Conservation (phyloP, 2,888 invertebrate genomes). For the Melieria crassipennis region DNA sequence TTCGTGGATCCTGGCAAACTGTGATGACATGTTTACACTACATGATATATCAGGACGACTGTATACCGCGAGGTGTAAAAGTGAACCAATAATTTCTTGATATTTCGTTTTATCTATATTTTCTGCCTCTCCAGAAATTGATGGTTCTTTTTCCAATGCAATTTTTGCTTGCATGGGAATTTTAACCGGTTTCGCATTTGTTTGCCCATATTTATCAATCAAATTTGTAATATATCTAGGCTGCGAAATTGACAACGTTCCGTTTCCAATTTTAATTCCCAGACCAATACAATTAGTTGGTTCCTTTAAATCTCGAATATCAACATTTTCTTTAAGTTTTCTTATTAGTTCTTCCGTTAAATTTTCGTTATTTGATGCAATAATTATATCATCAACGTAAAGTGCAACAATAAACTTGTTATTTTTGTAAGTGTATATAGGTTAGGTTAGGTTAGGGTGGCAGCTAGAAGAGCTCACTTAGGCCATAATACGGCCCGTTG, state of each 20-base stretch:
- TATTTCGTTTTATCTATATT: constrained; percentile 29
- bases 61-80: constrained; percentile 27
- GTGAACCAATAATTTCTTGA: constrained; percentile 32
- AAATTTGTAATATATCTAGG: constrained; percentile 26
- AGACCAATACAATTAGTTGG: constrained; percentile 15
- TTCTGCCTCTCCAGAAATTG: constrained; percentile 27
- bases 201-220: constrained; percentile 23
- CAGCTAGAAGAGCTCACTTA: too few species aligned
- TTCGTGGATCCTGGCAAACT: constrained; percentile 30
- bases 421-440: background rate
- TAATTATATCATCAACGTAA: background rate
- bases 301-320: background rate
- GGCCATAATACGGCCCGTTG: constrained; percentile 29
- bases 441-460: too few species aligned
- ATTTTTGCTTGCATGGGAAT: constrained; percentile 26
- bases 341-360: too few species aligned
- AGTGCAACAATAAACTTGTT: background rate
- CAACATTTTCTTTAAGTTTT: background rate
- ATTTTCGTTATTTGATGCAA: too few species aligned
- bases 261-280: constrained; percentile 16
- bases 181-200: constrained; percentile 21
- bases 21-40: constrained; percentile 30
- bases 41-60: constrained; percentile 32
- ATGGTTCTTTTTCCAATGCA: constrained; percentile 32
- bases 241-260: constrained; percentile 28